phyloP scores from a whole-genome alignment of 2,113 vertebrate species.

The Pleuronectes platessa region DNA sequence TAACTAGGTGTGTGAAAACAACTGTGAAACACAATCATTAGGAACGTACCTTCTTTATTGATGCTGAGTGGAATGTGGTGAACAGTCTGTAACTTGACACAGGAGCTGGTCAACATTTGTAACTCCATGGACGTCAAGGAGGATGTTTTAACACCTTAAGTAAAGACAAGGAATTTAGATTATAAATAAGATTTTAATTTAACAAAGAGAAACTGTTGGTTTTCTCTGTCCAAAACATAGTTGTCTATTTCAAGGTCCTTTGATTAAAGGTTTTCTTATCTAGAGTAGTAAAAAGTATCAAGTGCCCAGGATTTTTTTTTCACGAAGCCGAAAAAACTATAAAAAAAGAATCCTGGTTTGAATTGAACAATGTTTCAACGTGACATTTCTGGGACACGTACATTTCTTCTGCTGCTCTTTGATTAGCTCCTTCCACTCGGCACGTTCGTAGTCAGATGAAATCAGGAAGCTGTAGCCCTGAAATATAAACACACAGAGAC shows the following conservation, averaged over 20 bases:
- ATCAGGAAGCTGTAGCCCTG: constrained; percentile 96
- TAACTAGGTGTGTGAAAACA: background rate
- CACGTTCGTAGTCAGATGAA: constrained; percentile 95
- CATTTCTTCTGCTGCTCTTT: constrained; percentile 99
- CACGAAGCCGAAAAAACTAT: background rate
- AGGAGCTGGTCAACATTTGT: constrained; percentile 97
- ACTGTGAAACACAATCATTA: background rate
- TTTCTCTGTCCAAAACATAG: background rate
- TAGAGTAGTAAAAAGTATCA: no score
- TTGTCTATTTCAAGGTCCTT: no score
- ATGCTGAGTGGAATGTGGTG: constrained; percentile 94
- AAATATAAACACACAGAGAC: constrained; percentile 9
- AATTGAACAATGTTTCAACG: background rate
- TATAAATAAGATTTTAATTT: background rate
- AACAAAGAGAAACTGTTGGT: background rate
- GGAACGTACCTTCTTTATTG: constrained; percentile 91
- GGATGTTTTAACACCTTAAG: constrained; percentile 92
- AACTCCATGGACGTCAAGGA: constrained; percentile 94
- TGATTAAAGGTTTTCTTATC: no score
- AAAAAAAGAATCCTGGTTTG: background rate
- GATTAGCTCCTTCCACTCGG: constrained; percentile 94
- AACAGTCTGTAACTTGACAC: constrained; percentile 96
- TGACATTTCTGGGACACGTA: constrained; percentile 73
- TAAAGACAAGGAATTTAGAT: background rate
- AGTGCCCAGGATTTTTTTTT: no score